Percentiles rank a stretch among this genome's conserved stretches.
These are phyloP conservation scores for Leptocoma aspasia DNA, from an alignment of 2,113 vertebrate species.

Conservation along the genomic window DNA sequence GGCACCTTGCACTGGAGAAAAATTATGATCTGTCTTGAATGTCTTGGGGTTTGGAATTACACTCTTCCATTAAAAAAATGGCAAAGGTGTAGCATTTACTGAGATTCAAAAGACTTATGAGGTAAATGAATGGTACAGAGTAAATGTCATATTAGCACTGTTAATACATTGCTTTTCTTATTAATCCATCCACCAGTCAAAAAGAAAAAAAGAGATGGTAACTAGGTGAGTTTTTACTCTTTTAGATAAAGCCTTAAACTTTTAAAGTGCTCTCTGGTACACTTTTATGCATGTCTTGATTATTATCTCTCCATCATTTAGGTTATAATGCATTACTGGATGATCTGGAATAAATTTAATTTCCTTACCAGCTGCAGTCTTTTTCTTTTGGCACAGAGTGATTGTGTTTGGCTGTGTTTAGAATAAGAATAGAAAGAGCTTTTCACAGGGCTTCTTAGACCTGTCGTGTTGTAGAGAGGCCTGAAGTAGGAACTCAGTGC, in stretches of 20 bases:
- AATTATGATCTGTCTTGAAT: not conserved
- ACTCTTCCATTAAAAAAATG: not conserved
- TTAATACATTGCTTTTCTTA: not conserved
- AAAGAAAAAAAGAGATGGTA: not conserved
- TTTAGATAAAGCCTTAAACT: not conserved
- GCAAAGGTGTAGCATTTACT: not conserved
- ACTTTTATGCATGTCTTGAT: slow-evolving; percentile 39
- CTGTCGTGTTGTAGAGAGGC: not conserved
- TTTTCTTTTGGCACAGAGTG: slow-evolving; percentile 47
- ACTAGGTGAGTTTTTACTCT: not conserved
- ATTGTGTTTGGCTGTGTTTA: slow-evolving; percentile 36
- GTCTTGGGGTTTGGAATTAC: not conserved
- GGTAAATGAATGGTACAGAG: not conserved
- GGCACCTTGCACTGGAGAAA: not conserved
- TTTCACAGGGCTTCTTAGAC: not conserved
- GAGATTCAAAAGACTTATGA: not conserved
- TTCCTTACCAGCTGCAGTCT: slow-evolving; percentile 56
- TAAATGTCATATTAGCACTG: not conserved
- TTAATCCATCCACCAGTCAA: not conserved
- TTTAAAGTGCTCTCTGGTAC: not conserved
- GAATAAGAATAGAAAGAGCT: slow-evolving; percentile 53
- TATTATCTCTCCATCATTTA: slow-evolving; percentile 45
- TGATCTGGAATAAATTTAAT: slow-evolving; percentile 61
- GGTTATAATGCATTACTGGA: slow-evolving; percentile 43
- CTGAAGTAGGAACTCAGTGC: not conserved